Evolutionary conservation across 2,797 vertebrate genomes (phyloP).

Genomic region (Harpagifer antarcticus): DNA sequence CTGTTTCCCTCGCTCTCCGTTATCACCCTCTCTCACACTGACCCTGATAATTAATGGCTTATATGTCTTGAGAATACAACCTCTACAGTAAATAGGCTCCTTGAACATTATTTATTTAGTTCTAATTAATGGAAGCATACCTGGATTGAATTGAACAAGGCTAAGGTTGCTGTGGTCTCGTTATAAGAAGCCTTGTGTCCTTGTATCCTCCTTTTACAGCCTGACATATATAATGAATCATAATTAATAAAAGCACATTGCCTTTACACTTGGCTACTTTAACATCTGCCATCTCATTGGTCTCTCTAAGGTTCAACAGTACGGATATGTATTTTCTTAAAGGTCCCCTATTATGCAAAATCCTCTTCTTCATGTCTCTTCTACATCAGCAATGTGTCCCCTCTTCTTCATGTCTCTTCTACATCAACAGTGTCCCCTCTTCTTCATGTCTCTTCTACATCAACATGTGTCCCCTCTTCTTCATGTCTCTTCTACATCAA

Average conservation of each 20-base stretch:
- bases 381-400: no score
- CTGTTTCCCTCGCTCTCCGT: slow-evolving; percentile 50
- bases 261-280: slow-evolving; percentile 26
- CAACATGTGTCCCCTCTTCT: no score
- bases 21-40: slow-evolving; percentile 70
- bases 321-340: slow-evolving; percentile 22
- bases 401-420: no score
- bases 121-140: slow-evolving; percentile 86
- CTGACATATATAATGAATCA: slow-evolving; percentile 22
- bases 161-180: slow-evolving; percentile 48
- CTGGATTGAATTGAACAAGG: slow-evolving; percentile 81
- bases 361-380: no score
- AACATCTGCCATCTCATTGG: not conserved
- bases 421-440: no score
- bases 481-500: no score
- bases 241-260: slow-evolving; percentile 14
- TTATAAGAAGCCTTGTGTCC: slow-evolving; percentile 32
- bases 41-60: slow-evolving; percentile 85
- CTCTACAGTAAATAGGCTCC: slow-evolving; percentile 78
- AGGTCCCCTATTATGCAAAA: not conserved
- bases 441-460: no score
- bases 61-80: slow-evolving; percentile 85
- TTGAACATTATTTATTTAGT: slow-evolving; percentile 86
- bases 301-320: slow-evolving; percentile 14
- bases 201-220: slow-evolving; percentile 26